phyloP scores from a whole-genome alignment of 2,113 vertebrate species.

The Toxotes jaculatrix region DNA sequence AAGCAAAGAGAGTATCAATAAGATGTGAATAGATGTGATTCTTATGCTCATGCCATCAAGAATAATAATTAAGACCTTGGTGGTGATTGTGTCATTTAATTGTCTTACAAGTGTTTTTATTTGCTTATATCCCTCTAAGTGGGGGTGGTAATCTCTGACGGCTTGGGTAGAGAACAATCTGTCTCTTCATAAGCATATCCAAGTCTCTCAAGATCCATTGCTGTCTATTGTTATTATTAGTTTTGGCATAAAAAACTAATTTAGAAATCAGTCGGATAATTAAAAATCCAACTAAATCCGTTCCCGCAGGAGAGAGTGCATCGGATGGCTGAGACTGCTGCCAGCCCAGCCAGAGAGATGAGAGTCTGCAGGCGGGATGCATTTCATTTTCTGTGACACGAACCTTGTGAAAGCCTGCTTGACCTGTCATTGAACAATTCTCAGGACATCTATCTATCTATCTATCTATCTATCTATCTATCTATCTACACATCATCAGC shows the following conservation, averaged over 20 bases:
- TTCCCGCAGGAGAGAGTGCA: constrained; percentile 58
- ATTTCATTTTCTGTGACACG: constrained; percentile 31
- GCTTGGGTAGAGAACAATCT: constrained; percentile 64
- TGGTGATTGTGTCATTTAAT: constrained; percentile 65
- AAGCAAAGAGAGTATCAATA: background rate
- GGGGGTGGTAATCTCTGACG: constrained; percentile 61
- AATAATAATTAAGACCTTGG: constrained; percentile 41
- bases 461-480: background rate
- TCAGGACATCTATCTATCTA: background rate
- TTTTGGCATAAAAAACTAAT: constrained; percentile 75
- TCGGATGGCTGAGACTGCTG: constrained; percentile 37
- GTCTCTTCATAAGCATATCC: constrained; percentile 63
- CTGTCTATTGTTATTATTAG: constrained; percentile 80
- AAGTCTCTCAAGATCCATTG: constrained; percentile 74
- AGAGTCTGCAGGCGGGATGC: constrained; percentile 6
- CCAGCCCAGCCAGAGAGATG: constrained; percentile 21
- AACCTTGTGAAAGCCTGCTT: constrained; percentile 22
- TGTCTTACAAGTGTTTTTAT: constrained; percentile 68
- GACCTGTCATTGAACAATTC: background rate
- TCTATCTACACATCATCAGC: background rate
- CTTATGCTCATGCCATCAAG: background rate
- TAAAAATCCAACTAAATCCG: constrained; percentile 75
- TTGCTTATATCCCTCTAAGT: constrained; percentile 34
- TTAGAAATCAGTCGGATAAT: constrained; percentile 80
- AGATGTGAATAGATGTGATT: background rate